These are phyloP conservation scores for Koerneria pararmatus DNA, from an alignment of 2,888 invertebrate species.

Conservation along the genomic window DNA sequence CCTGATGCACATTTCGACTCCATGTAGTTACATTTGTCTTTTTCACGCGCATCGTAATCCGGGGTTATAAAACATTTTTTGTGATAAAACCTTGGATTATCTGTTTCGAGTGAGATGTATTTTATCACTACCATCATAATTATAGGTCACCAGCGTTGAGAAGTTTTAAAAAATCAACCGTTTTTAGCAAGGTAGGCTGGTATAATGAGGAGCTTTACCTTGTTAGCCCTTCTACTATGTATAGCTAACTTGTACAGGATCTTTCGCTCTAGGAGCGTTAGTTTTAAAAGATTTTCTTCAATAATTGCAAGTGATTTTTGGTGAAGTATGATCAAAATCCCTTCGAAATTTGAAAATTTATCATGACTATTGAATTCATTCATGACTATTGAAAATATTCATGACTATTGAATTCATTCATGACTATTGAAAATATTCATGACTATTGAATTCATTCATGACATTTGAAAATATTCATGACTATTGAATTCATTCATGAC, in stretches of 20 bases:
- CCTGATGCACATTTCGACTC: too few relatives aligned
- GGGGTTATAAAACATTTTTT: too few relatives aligned
- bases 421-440: too few relatives aligned
- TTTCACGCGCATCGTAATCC: too few relatives aligned
- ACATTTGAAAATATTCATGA: not conserved
- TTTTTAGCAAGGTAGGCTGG: not conserved
- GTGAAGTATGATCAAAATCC: too few relatives aligned
- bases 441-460: not conserved
- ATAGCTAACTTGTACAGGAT: not conserved
- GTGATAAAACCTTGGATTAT: too few relatives aligned
- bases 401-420: not conserved
- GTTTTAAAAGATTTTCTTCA: too few relatives aligned
- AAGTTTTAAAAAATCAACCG: not conserved
- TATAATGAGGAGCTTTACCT: not conserved
- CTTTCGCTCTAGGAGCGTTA: slow-evolving; percentile 28
- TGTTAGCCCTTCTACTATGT: not conserved
- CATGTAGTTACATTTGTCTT: too few relatives aligned
- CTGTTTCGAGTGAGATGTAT: too few relatives aligned
- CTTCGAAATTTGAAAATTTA: too few relatives aligned
- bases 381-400: not conserved
- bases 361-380: not conserved
- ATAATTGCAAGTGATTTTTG: too few relatives aligned
- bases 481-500: not conserved
- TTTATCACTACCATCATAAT: too few relatives aligned
- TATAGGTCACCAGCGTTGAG: not conserved